These are phyloP conservation scores for Gambusia holbrooki DNA, from an alignment of 2,113 vertebrate genomes.

Conservation along the genomic window DNA sequence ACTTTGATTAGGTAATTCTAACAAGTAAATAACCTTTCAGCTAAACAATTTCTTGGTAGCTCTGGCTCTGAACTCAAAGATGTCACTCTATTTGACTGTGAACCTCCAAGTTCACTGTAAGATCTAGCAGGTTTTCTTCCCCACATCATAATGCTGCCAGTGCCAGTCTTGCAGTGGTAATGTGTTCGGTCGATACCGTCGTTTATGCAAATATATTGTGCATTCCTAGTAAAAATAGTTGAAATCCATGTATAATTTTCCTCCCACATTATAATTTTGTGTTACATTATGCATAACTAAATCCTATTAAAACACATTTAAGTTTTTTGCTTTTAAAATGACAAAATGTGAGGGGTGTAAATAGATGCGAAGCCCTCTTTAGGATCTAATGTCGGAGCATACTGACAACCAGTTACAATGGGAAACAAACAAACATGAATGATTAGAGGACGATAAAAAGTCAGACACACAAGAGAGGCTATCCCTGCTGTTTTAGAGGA, in stretches of 20 bases:
- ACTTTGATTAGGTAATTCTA: too few species aligned
- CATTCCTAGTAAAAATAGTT: not conserved
- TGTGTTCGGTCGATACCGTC: not conserved
- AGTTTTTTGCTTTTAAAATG: not conserved
- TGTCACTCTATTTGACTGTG: not conserved
- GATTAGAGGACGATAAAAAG: slow-evolving; percentile 73
- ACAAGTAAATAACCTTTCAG: not conserved
- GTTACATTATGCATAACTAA: not conserved
- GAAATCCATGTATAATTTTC: not conserved
- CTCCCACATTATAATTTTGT: not conserved
- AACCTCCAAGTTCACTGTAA: not conserved
- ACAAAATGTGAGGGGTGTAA: not conserved
- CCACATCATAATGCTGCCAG: not conserved
- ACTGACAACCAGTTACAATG: not conserved
- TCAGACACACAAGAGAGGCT: slow-evolving; percentile 59
- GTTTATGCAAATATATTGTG: too few species aligned
- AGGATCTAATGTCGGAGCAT: not conserved
- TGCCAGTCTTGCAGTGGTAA: not conserved
- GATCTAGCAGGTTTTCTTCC: not conserved
- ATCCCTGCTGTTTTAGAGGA: slow-evolving; percentile 67
- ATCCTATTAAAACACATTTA: not conserved
- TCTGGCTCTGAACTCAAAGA: not conserved
- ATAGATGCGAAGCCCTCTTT: not conserved
- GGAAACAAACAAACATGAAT: slow-evolving; percentile 37
- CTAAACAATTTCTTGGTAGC: not conserved